phyloP scores from a whole-genome alignment of 2,113 vertebrate species.

The Hylia prasina region DNA sequence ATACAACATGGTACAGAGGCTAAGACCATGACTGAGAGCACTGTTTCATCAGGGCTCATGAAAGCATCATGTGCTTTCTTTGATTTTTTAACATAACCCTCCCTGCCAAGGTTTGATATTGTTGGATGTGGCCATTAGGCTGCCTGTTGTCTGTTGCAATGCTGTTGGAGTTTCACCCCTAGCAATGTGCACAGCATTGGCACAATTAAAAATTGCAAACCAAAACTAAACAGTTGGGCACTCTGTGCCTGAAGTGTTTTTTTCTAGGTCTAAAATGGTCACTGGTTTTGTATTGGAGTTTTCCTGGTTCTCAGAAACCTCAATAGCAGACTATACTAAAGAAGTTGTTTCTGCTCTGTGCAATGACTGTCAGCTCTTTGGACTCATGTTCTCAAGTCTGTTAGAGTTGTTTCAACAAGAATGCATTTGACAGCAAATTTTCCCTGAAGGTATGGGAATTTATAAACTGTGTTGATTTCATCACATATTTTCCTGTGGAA shows the following conservation, averaged over 20 bases:
- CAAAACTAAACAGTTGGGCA: not conserved
- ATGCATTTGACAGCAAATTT: not conserved
- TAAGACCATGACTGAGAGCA: not conserved
- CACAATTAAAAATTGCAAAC: not conserved
- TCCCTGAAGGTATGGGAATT: not conserved
- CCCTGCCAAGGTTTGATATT: fast-evolving
- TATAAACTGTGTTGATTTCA: not conserved
- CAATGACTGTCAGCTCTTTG: not conserved
- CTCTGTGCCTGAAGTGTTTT: not conserved
- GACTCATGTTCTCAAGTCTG: not conserved
- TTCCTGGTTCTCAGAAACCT: not conserved
- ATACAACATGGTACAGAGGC: not conserved
- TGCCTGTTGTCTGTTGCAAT: not conserved
- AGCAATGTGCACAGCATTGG: not conserved
- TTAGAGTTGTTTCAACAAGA: not conserved
- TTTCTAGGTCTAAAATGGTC: not conserved
- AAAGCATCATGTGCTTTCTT: not conserved
- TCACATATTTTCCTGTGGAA: not conserved
- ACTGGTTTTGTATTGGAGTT: not conserved
- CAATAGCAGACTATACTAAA: not conserved
- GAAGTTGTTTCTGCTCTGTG: not conserved
- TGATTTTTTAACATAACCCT: not conserved
- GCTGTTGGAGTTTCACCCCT: not conserved
- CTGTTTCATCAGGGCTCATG: not conserved
- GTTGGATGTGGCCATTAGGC: not conserved